These are phyloP conservation scores for Melanotus villosus DNA, from an alignment of 2,888 invertebrate species.

Conservation along the genomic window DNA sequence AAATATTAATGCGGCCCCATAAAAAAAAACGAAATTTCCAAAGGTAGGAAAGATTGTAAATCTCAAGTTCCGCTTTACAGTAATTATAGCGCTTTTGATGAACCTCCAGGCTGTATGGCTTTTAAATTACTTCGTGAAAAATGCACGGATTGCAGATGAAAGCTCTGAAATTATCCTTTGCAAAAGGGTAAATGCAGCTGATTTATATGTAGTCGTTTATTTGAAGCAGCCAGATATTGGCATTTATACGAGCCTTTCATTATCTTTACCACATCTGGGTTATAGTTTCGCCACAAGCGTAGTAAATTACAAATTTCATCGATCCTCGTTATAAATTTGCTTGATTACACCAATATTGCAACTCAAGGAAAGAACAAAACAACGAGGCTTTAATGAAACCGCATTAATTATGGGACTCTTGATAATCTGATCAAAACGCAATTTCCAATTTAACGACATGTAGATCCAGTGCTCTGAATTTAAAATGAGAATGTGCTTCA, in stretches of 20 bases:
- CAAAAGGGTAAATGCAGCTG: conserved; percentile 34
- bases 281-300: conserved; percentile 27
- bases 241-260: conserved; percentile 23
- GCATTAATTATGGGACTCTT: neutral
- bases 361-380: conserved; percentile 5
- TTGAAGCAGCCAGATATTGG: conserved; percentile 34
- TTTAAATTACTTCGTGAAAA: conserved; percentile 59
- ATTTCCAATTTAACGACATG: neutral
- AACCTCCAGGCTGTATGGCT: conserved; percentile 54
- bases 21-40: neutral
- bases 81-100: conserved; percentile 57
- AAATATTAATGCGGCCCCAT: conserved; percentile 24
- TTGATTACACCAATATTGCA: conserved; percentile 11
- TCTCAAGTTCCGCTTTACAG: conserved; percentile 21
- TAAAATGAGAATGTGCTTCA: too few species aligned
- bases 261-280: conserved; percentile 25
- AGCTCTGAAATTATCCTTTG: conserved; percentile 32
- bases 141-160: conserved; percentile 43
- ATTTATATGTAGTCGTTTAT: conserved; percentile 40
- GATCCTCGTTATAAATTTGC: conserved; percentile 23
- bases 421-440: too few species aligned
- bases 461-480: neutral
- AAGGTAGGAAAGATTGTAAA: conserved; percentile 2
- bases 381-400: neutral
- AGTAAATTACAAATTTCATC: conserved; percentile 27